Evolutionary conservation across 2,797 vertebrate species (phyloP).

Genomic region (Anguilla obscura): DNA sequence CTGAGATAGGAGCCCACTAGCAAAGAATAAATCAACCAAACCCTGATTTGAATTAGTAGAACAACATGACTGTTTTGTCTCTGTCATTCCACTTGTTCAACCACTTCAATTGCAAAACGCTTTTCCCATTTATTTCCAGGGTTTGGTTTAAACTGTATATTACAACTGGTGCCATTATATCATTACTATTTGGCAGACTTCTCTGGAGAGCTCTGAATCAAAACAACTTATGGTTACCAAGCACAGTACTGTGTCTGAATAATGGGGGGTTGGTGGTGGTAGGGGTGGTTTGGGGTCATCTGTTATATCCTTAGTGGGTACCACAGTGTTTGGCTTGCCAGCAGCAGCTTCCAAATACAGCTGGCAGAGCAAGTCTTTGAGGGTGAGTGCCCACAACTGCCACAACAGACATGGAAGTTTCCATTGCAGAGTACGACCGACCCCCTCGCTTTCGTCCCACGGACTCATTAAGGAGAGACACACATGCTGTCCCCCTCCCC

Average conservation of each 20-base stretch:
- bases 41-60: too few species aligned
- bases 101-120: too few species aligned
- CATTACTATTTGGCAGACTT: not conserved
- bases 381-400: not conserved
- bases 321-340: not conserved
- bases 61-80: too few species aligned
- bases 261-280: too few species aligned
- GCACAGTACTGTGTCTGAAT: too few species aligned
- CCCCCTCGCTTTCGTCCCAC: not conserved
- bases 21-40: too few species aligned
- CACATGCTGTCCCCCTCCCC: not conserved
- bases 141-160: too few species aligned
- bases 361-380: not conserved
- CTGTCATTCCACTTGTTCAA: too few species aligned
- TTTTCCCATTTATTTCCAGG: too few species aligned
- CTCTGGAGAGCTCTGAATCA: too few species aligned
- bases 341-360: not conserved
- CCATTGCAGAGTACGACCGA: not conserved
- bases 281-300: not conserved
- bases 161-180: not conserved
- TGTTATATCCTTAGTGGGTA: not conserved
- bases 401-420: not conserved
- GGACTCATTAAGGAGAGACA: not conserved
- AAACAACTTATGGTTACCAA: too few species aligned
- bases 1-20: too few species aligned